Conservation (phyloP, 2,113 vertebrate species). For the Megaleporinus macrocephalus region DNA sequence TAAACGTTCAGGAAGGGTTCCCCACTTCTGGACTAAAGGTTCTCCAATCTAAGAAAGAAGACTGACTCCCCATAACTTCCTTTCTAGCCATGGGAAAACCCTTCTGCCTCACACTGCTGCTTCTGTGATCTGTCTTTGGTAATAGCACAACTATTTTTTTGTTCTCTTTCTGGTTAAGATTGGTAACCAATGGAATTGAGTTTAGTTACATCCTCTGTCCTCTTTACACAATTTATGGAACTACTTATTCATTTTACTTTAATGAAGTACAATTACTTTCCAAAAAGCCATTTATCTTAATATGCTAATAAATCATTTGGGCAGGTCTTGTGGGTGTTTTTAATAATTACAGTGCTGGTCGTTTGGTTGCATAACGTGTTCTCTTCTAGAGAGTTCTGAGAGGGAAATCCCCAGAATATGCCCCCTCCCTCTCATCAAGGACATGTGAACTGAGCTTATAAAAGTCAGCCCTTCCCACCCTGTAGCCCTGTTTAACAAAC, state of each 20-base stretch:
- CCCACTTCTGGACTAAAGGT: background rate
- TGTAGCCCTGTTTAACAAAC: slow-evolving; percentile 15
- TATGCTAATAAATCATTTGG: background rate
- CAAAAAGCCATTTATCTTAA: no score
- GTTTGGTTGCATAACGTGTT: background rate
- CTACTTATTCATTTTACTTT: background rate
- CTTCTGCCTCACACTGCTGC: no score
- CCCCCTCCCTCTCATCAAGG: slow-evolving; percentile 29
- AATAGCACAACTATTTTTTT: background rate
- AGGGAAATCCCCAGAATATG: slow-evolving; percentile 30
- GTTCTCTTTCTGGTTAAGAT: no score
- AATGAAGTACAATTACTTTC: no score
- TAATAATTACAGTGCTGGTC: background rate
- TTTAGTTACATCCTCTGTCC: no score
- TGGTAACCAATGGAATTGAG: no score
- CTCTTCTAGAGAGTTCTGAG: slow-evolving; percentile 9
- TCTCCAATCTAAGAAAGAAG: background rate
- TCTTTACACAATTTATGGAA: background rate
- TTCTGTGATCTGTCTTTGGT: background rate
- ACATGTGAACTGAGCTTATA: slow-evolving; percentile 36
- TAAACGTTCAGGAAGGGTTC: background rate
- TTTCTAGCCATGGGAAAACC: no score
- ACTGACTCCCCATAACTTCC: background rate
- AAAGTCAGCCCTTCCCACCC: slow-evolving; percentile 17
- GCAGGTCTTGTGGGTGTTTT: background rate